Base-by-base conservation (phyloP, 2,797 vertebrate species). In the Karalla daura region DNA sequence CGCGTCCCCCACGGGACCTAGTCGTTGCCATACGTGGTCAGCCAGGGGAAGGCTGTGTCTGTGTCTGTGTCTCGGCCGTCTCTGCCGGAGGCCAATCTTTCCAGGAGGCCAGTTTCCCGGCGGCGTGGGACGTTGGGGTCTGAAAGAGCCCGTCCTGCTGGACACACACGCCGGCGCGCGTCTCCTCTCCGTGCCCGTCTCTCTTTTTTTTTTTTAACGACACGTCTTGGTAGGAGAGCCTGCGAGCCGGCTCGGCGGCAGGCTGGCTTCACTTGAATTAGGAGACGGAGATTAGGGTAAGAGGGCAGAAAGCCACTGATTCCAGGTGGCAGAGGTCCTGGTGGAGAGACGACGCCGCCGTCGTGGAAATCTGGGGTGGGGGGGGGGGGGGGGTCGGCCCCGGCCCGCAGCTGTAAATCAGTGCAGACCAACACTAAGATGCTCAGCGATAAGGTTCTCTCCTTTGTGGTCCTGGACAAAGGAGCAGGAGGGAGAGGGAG, bases 361-460 rank as follows among this genome's bases (percentile, higher is more conserved):
- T 56, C 33, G 14, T 62, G 69, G 67, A 63, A 56, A 52, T 39
- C 44, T 60, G 70, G 53, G 60, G 56, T 23, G 39, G 32, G 35
- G 35, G 44, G 32, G 35, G 35, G 44, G 47, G 59, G 47, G 56
- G 70, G 58, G 59, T 63, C 66, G 64, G 43, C 50, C 36, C 17
- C 44, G 17, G 63, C 74, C 68, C 17, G 6, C 40, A 74, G 70
- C 70, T 82, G 70, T 74, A 67, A 81, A 85, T 82, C 71, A 67
- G 77, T 80, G 74, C 80, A 81, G 74, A 67, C 70, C 76, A 72
- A 89, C 82, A 81, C 88, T 86, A 91, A 33, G 85, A 91, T 88
- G 85, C 90, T 94, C 81, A 68, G 81, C 17, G 46, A 69, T 74
- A 71, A 75, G 73, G 36, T 56, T 69, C 74, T 71, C 66, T 66